These are phyloP conservation scores for Tarsius wallacei DNA, from an alignment of 2,797 vertebrate genomes.

Conservation along the genomic window DNA sequence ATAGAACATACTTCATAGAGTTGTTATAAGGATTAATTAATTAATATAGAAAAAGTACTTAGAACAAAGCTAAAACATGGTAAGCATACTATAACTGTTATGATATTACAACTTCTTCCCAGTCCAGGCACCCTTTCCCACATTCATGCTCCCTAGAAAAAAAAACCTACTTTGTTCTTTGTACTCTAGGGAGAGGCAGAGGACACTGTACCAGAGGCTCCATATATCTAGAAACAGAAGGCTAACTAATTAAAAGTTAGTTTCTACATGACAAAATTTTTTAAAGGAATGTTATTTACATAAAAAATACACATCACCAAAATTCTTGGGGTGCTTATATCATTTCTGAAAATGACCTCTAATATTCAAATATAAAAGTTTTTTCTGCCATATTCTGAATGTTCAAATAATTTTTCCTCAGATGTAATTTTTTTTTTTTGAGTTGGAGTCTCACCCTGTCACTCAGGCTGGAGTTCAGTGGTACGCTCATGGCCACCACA, in stretches of 20 bases:
- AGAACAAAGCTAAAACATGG: conserved; percentile 51
- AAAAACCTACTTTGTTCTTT: conserved; percentile 52
- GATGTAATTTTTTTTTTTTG: conserved; percentile 23
- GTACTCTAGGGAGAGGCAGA: not conserved
- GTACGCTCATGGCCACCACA: no score
- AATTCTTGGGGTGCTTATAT: conserved; percentile 38
- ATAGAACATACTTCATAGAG: not conserved
- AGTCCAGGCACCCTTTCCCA: not conserved
- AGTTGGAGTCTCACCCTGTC: no score
- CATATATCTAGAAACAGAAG: not conserved
- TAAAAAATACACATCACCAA: not conserved
- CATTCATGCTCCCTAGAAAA: not conserved
- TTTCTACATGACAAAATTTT: not conserved
- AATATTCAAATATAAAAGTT: not conserved
- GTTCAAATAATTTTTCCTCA: conserved; percentile 43
- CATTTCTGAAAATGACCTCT: conserved; percentile 19
- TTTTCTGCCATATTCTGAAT: conserved; percentile 12
- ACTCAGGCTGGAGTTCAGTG: no score
- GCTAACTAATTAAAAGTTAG: not conserved
- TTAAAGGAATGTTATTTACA: not conserved
- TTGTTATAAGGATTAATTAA: not conserved
- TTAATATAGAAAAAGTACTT: not conserved
- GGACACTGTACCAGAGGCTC: not conserved
- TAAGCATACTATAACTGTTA: not conserved
- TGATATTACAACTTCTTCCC: not conserved